These are phyloP conservation scores for Leptopterna dolabrata DNA, from an alignment of 2,888 invertebrate species.

Conservation along the genomic window DNA sequence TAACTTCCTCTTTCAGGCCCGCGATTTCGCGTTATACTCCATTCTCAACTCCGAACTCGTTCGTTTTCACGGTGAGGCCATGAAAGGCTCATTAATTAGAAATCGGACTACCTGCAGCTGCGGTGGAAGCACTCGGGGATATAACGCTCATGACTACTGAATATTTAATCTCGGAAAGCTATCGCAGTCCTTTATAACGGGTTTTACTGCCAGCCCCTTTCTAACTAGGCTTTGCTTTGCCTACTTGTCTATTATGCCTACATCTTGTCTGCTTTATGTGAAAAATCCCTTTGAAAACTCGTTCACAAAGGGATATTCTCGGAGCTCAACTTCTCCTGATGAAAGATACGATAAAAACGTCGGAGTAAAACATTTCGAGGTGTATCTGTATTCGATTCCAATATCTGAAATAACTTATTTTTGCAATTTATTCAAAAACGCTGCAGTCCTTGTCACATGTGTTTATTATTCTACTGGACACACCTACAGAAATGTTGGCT, in stretches of 20 bases:
- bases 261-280: neutral
- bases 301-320: neutral
- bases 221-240: neutral
- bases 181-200: constrained; percentile 11
- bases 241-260: neutral
- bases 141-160: constrained; percentile 25
- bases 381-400: no score
- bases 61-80: neutral
- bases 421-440: no score
- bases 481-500: no score
- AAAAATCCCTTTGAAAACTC: neutral
- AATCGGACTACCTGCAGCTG: neutral
- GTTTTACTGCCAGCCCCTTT: neutral
- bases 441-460: no score
- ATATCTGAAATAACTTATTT: no score
- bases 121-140: neutral
- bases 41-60: constrained; percentile 14
- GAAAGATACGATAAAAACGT: neutral
- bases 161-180: constrained; percentile 11
- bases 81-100: constrained; percentile 29
- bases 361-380: no score
- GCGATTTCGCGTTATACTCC: constrained; percentile 20
- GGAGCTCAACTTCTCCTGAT: neutral
- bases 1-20: constrained; percentile 28
- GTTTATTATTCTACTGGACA: no score